phyloP scores from a whole-genome alignment of 2,113 vertebrate species.

The Ursus arctos region DNA sequence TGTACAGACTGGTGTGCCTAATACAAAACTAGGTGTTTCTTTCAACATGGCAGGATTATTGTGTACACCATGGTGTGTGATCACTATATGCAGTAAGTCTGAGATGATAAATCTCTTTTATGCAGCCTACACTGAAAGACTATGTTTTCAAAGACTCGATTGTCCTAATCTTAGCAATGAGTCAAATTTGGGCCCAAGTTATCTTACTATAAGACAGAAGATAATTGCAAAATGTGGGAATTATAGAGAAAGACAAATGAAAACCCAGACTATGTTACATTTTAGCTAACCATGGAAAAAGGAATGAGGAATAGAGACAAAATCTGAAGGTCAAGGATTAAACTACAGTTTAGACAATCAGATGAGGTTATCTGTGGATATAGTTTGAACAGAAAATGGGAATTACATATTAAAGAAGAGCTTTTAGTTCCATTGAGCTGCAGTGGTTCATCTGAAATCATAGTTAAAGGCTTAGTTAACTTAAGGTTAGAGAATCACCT shows the following conservation, averaged over 20 bases:
- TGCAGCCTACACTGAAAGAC: background rate
- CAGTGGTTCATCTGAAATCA: background rate
- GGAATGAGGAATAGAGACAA: background rate
- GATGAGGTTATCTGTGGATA: background rate
- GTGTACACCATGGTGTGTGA: background rate
- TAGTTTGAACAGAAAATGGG: background rate
- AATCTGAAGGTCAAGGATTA: background rate
- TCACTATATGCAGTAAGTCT: background rate
- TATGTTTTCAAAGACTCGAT: background rate
- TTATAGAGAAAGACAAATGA: background rate
- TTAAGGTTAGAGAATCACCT: background rate
- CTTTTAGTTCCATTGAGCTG: background rate
- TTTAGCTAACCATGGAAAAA: background rate
- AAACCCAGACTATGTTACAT: background rate
- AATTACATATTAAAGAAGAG: background rate
- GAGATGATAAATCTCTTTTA: background rate
- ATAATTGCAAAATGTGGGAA: background rate
- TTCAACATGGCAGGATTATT: background rate
- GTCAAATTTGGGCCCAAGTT: background rate
- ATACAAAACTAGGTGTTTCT: background rate
- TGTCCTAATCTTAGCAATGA: background rate
- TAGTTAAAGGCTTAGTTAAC: background rate
- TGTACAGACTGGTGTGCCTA: background rate
- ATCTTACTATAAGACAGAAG: background rate
- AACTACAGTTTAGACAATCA: background rate